phyloP scores from a whole-genome alignment of 2,888 invertebrate species.

The Exocentrus adspersus region DNA sequence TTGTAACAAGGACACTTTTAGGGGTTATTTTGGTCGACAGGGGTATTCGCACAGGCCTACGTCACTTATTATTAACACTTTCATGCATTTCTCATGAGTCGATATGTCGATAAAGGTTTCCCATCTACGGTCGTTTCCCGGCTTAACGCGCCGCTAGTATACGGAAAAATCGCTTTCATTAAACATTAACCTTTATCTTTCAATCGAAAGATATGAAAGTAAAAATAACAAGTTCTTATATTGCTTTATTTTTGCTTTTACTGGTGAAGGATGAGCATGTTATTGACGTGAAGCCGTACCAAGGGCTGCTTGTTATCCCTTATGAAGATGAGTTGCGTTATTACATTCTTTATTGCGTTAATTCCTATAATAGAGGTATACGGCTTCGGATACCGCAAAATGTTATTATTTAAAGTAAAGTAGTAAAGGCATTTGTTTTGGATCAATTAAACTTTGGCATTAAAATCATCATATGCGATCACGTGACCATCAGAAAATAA shows the following conservation, averaged over 20 bases:
- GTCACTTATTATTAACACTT: slow-evolving; percentile 39
- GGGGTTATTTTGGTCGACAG: slow-evolving; percentile 24
- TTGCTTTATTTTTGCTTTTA: slow-evolving; percentile 18
- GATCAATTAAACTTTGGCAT: no score
- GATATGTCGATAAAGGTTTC: slow-evolving; percentile 42
- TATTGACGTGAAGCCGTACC: not conserved
- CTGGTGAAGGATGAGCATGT: slow-evolving; percentile 18
- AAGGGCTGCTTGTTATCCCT: slow-evolving; percentile 3
- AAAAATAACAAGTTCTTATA: slow-evolving; percentile 27
- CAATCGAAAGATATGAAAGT: slow-evolving; percentile 28
- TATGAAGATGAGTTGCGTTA: not conserved
- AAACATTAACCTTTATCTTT: slow-evolving; percentile 41
- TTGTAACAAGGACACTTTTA: slow-evolving; percentile 29
- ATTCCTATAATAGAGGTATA: not conserved
- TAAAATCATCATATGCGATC: no score
- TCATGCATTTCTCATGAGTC: slow-evolving; percentile 45
- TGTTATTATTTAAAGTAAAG: no score
- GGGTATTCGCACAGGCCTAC: slow-evolving; percentile 20
- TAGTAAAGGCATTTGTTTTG: no score
- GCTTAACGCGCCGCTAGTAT: slow-evolving; percentile 33
- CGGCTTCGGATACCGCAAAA: not conserved
- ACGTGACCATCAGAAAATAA: no score
- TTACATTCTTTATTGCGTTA: slow-evolving; percentile 15
- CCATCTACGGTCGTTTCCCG: slow-evolving; percentile 34
- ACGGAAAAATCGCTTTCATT: slow-evolving; percentile 41